phyloP scores from a whole-genome alignment of 1,140 invertebrate genomes.

The Acromyrmex charruanus region DNA sequence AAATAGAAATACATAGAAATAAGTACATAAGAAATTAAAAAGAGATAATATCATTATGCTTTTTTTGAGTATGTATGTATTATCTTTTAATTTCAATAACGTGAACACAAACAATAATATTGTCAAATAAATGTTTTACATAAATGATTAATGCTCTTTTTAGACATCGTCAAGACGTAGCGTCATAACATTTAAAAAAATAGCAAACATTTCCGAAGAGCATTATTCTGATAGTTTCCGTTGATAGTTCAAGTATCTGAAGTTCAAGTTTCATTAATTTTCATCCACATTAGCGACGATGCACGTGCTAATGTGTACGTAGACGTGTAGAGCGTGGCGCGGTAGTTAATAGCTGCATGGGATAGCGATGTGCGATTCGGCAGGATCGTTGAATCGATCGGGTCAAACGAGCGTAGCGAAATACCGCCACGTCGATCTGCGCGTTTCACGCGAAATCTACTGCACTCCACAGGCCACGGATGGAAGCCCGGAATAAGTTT shows the following conservation, averaged over 20 bases:
- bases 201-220: neutral
- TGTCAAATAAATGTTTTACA: neutral
- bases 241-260: neutral
- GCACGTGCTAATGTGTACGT: constrained; percentile 35
- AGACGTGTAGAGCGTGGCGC: constrained; percentile 13
- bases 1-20: too few relatives aligned
- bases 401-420: constrained; percentile 13
- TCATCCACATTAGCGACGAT: neutral
- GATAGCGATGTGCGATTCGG: constrained; percentile 18
- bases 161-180: too few relatives aligned
- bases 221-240: neutral
- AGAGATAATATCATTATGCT: too few relatives aligned
- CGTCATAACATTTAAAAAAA: neutral
- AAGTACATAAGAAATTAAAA: too few relatives aligned
- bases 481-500: constrained; percentile 48
- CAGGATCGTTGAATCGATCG: constrained; percentile 58
- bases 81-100: neutral
- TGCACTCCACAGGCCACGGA: constrained; percentile 55
- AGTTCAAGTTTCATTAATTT: constrained; percentile 44
- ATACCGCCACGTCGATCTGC: constrained; percentile 53
- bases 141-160: too few relatives aligned
- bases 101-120: neutral
- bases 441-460: constrained; percentile 66
- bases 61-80: too few relatives aligned
- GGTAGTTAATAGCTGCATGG: constrained; percentile 47